Conservation (phyloP, 2,888 invertebrate species). For the Volucella zonaria region DNA sequence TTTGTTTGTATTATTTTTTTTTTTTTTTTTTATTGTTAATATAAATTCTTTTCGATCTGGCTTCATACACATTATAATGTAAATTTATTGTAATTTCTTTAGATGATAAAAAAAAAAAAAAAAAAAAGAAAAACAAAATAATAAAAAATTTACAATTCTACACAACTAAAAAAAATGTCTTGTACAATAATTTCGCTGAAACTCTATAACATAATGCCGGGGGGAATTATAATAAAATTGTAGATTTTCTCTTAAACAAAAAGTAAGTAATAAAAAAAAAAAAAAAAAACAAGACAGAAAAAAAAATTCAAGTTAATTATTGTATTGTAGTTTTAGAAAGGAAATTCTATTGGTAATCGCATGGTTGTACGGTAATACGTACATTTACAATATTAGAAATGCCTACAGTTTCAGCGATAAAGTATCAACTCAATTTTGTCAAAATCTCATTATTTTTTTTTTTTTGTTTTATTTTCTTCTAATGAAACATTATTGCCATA, state of each 20-base stretch:
- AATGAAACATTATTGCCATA: slow-evolving; percentile 57
- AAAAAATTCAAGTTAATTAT: no score
- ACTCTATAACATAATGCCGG: not conserved
- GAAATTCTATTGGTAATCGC: no score
- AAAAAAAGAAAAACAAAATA: slow-evolving; percentile 5
- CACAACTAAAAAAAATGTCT: not conserved
- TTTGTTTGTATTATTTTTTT: not conserved
- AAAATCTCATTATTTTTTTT: not conserved
- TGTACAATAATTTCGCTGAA: slow-evolving; percentile 27
- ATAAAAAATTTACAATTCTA: not conserved
- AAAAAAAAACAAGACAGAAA: no score
- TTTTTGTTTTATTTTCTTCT: slow-evolving; percentile 17
- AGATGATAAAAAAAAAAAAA: slow-evolving; percentile 13
- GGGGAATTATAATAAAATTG: no score
- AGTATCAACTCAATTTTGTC: slow-evolving; percentile 22
- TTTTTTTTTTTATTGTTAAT: slow-evolving; percentile 44
- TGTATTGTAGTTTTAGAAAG: no score
- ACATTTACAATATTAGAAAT: no score
- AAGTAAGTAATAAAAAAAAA: not conserved
- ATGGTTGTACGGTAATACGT: no score
- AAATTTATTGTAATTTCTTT: slow-evolving; percentile 28
- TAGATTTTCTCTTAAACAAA: not conserved
- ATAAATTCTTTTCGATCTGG: slow-evolving; percentile 60
- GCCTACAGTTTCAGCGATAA: slow-evolving; percentile 19
- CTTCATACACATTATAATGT: slow-evolving; percentile 51